Evolutionary conservation across 2,113 vertebrate genomes (phyloP).

Genomic region (Thamnaconus septentrionalis): DNA sequence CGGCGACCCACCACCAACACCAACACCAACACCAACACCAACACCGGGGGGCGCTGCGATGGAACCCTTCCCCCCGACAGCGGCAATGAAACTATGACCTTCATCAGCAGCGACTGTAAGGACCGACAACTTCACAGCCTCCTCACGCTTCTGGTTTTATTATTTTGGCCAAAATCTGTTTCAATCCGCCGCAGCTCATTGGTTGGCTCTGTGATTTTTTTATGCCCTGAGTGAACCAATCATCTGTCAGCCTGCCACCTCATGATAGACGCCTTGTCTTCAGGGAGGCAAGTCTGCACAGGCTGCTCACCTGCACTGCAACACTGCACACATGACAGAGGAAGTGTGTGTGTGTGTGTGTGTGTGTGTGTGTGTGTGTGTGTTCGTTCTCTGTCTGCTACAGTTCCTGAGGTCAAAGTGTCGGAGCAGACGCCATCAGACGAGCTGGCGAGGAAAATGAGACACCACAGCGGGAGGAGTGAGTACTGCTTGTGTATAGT

Average conservation of each 20-base stretch:
- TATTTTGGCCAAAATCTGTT: conserved; percentile 12
- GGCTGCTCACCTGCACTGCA: conserved; percentile 2
- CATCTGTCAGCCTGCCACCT: conserved; percentile 24
- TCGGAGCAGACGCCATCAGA: conserved; percentile 90
- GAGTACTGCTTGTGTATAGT: conserved; percentile 36
- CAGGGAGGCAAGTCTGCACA: conserved; percentile 37
- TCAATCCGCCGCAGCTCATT: conserved; percentile 33
- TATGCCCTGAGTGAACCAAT: conserved; percentile 13
- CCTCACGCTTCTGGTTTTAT: too few species aligned
- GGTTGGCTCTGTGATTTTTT: conserved; percentile 30
- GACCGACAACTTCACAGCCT: neutral
- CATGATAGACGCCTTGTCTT: conserved; percentile 29
- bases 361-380: too few species aligned
- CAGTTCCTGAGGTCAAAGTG: conserved; percentile 88
- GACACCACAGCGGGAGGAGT: conserved; percentile 84
- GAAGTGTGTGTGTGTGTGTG: too few species aligned
- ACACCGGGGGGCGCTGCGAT: conserved; percentile 56
- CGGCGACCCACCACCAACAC: conserved; percentile 70
- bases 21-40: conserved; percentile 89
- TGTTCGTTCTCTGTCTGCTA: neutral
- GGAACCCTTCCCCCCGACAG: conserved; percentile 44
- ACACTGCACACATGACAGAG: neutral
- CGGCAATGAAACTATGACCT: conserved; percentile 24
- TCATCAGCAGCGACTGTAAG: conserved; percentile 87
- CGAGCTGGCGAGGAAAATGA: conserved; percentile 88